phyloP scores from a whole-genome alignment of 2,797 vertebrate species.

The Triplophysa yarkandensis region DNA sequence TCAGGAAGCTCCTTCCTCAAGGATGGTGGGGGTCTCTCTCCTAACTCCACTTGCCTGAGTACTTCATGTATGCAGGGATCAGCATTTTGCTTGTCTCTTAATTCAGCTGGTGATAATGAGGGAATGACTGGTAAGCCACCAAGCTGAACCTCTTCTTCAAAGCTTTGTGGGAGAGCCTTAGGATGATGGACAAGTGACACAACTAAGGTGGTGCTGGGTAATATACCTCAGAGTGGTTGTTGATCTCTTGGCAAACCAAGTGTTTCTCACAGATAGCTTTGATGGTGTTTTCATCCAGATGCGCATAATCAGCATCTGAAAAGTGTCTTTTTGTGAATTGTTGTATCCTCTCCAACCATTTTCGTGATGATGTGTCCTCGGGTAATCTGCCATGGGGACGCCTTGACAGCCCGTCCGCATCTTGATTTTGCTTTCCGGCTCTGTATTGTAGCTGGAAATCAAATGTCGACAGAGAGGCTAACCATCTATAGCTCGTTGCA shows the following conservation, averaged over 20 bases:
- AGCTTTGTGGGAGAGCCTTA: background rate
- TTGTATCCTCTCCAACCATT: no score
- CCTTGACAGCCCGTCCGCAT: background rate
- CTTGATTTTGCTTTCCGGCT: background rate
- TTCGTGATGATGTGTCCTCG: background rate
- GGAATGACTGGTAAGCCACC: background rate
- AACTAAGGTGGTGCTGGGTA: no score
- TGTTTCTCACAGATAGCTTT: no score
- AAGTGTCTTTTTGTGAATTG: no score
- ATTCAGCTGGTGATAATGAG: no score
- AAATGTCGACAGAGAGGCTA: background rate
- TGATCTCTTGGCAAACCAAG: no score
- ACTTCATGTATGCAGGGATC: background rate
- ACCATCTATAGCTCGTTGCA: no score
- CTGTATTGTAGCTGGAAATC: slow-evolving; percentile 7
- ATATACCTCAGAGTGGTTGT: no score
- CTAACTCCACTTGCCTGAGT: background rate
- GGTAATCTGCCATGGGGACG: background rate
- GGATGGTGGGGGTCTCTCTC: background rate
- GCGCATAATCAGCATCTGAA: no score
- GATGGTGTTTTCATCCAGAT: no score
- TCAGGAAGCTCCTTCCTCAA: background rate
- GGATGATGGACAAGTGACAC: background rate
- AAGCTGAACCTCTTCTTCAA: background rate
- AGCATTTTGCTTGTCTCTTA: background rate